phyloP scores from a whole-genome alignment of 2,797 vertebrate species.

The Cryptoprocta ferox region DNA sequence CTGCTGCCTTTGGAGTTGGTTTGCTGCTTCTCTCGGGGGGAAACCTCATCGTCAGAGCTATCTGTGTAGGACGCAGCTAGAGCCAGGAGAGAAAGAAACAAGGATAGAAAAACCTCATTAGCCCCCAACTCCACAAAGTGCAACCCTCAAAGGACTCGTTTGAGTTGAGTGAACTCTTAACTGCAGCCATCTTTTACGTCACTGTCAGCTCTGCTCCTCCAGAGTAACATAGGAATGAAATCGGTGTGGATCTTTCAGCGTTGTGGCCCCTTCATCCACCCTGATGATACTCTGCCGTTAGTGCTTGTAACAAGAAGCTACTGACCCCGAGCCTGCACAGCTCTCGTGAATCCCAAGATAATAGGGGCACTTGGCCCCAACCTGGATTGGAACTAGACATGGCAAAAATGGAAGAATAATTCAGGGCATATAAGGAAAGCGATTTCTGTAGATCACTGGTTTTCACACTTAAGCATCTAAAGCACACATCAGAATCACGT shows the following conservation, averaged over 20 bases:
- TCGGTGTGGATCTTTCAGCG: not conserved
- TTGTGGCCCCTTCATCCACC: not conserved
- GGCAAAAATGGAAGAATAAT: constrained; percentile 11
- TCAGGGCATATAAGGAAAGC: constrained; percentile 12
- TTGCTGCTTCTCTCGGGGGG: constrained; percentile 97
- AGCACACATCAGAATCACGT: not conserved
- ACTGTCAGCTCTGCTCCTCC: not conserved
- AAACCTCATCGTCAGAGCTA: constrained; percentile 98
- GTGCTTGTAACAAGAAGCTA: not conserved
- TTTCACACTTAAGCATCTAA: constrained; percentile 3
- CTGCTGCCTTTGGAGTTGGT: constrained; percentile 96
- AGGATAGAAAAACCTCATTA: constrained; percentile 1
- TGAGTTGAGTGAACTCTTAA: not conserved
- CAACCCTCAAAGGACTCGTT: not conserved
- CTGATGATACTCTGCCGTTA: not conserved
- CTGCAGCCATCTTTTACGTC: not conserved
- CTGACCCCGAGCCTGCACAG: not conserved
- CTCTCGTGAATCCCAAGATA: not conserved
- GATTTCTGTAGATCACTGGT: not conserved
- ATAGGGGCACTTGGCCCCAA: not conserved
- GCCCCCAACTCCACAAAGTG: not conserved
- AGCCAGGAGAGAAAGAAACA: constrained; percentile 68
- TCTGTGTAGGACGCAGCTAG: constrained; percentile 98
- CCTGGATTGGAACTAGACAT: not conserved
- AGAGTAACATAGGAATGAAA: not conserved